Evolutionary conservation across 2,113 vertebrate genomes (phyloP), one percentile per base, ranked within the genome.

Genomic region (Microtus oregoni): DNA sequence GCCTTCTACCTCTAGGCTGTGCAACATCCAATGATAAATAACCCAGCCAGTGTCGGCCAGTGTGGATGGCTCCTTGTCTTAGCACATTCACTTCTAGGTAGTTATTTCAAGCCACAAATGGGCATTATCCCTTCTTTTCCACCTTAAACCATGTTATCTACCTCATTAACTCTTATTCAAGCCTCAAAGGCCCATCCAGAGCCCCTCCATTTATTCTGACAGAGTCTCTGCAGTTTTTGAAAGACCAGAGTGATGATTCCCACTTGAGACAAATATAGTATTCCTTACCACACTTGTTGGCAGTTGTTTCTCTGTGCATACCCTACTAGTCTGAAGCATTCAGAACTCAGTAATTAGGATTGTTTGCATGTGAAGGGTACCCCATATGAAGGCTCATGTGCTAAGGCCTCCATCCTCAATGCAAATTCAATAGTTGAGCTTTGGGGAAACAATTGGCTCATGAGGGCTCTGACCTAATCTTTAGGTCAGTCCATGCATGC

Each of bases 221-320:
- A 3, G 12, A 11, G 9, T 19, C 22, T 58, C 58, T 67, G 4
- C 15, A 2, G 32, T 11, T 65, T 85, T 32, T 87, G 44, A 32
- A 6, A 70, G 47, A 58, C 38, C 35, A 38, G 67, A 78, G 38
- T 65, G 63, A 77, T 47, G n/a, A 26, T 22, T 47, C 30, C 17
- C 14, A 2, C 75, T 90, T 9, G 92, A 47, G 61, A 55, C 82
- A 35, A 26, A 22, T 52, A 72, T 0, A 0, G 35, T 32, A 20
- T 7, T 55, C 38, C 52, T 91, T 19, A 15, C 22, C 32, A 1
- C 1, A 0, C 1, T 3, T 9, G 2, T 13, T 70, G 35, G 44
- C 5, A 38, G 4, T 55, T 26, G 32, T n/a, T 58, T 90, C 28
- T 17, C 4, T 11, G 14, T 32, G 5, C 26, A 7, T 24, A 70